Percentiles rank a stretch among this genome's conserved stretches.
Evolutionary conservation across 2,888 invertebrate genomes (phyloP).

Genomic region (Ormyrus nitidulus): DNA sequence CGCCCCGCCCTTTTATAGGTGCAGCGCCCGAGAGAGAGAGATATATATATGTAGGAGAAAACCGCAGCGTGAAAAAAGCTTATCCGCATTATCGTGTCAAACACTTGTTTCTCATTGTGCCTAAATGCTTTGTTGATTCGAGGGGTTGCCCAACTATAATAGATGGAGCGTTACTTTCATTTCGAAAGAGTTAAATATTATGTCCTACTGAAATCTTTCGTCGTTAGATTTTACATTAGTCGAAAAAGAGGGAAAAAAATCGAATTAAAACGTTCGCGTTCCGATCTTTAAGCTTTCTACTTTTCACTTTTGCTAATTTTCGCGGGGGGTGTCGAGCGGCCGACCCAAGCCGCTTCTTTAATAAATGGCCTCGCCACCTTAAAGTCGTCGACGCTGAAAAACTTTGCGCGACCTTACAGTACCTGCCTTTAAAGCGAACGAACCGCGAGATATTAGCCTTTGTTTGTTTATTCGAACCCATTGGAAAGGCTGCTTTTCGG

Average conservation of each 20-base stretch:
- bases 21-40: not conserved
- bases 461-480: not conserved
- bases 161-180: too few relatives aligned
- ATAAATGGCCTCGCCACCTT: conserved; percentile 45
- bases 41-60: not conserved
- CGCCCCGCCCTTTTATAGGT: not conserved
- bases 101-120: not conserved
- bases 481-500: too few relatives aligned
- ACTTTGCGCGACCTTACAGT: conserved; percentile 16
- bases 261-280: conserved; percentile 54
- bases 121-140: too few relatives aligned
- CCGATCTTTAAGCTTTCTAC: conserved; percentile 63
- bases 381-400: conserved; percentile 18
- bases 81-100: not conserved
- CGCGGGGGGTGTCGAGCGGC: conserved; percentile 40
- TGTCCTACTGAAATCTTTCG: too few relatives aligned
- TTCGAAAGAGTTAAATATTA: too few relatives aligned
- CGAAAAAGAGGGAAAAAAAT: too few relatives aligned
- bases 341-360: conserved; percentile 28
- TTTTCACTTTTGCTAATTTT: conserved; percentile 73
- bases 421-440: conserved; percentile 35
- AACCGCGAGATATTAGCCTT: conserved; percentile 16
- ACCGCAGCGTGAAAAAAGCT: not conserved
- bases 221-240: too few relatives aligned
- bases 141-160: too few relatives aligned